phyloP scores from a whole-genome alignment of 2,888 invertebrate species.

The Lampropteryx suffumata region DNA sequence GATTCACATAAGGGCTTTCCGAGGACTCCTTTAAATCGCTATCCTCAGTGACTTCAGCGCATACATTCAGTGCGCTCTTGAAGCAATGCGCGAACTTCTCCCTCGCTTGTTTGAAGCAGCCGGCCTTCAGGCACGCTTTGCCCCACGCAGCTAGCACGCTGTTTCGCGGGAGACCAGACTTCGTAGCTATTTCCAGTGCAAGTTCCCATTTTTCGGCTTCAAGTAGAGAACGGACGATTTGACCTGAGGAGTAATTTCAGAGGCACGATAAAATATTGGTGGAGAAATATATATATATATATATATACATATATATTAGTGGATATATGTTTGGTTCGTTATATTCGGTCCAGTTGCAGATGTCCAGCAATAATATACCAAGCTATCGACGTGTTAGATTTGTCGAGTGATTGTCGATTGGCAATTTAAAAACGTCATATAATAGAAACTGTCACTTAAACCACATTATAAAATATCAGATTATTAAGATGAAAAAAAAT shows the following conservation, averaged over 20 bases:
- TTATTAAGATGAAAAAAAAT: too few relatives aligned
- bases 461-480: too few relatives aligned
- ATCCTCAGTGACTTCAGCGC: slow-evolving; percentile 62
- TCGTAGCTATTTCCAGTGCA: slow-evolving; percentile 93
- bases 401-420: too few relatives aligned
- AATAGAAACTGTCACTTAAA: too few relatives aligned
- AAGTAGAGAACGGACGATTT: slow-evolving; percentile 88
- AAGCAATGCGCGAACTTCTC: slow-evolving; percentile 86
- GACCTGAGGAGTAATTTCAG: slow-evolving; percentile 57
- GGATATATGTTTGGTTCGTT: too few relatives aligned
- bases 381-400: too few relatives aligned
- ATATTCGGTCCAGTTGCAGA: too few relatives aligned
- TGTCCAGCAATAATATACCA: too few relatives aligned
- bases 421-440: too few relatives aligned
- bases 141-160: slow-evolving; percentile 96
- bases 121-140: slow-evolving; percentile 90
- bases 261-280: too few relatives aligned
- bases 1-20: slow-evolving; percentile 58
- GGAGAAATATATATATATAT: too few relatives aligned
- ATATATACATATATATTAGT: too few relatives aligned
- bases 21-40: slow-evolving; percentile 68
- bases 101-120: slow-evolving; percentile 89
- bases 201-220: slow-evolving; percentile 93
- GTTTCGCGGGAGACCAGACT: slow-evolving; percentile 90
- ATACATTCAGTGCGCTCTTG: slow-evolving; percentile 60